These are phyloP conservation scores for Agriopis leucophaearia DNA, from an alignment of 2,888 invertebrate genomes.

Conservation along the genomic window DNA sequence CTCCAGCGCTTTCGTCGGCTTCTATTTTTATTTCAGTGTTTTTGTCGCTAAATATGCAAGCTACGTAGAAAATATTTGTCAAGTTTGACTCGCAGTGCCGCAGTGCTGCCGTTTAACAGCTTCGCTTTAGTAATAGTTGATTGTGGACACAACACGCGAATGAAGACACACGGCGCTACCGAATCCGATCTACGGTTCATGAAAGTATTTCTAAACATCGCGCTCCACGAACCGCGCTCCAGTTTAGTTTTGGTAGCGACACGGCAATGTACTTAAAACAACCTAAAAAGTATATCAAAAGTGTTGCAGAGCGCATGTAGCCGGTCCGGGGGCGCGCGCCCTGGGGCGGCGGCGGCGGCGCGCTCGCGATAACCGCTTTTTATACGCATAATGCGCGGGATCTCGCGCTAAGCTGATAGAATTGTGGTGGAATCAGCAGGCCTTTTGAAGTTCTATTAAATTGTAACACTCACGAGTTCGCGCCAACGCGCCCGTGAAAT, in stretches of 20 bases:
- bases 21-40: conserved; percentile 67
- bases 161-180: conserved; percentile 58
- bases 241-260: conserved; percentile 56
- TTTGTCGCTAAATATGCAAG: conserved; percentile 57
- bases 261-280: conserved; percentile 72
- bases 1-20: conserved; percentile 66
- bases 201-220: conserved; percentile 39
- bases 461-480: conserved; percentile 82
- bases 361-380: conserved; percentile 82
- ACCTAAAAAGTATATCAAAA: conserved; percentile 66
- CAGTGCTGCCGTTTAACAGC: conserved; percentile 44
- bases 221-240: conserved; percentile 50
- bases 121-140: conserved; percentile 50
- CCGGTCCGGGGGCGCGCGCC: conserved; percentile 56
- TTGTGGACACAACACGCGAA: conserved; percentile 53
- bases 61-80: conserved; percentile 51
- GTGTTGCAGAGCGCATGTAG: conserved; percentile 61
- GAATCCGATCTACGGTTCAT: conserved; percentile 30
- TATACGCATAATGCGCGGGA: conserved; percentile 84
- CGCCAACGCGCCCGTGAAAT: conserved; percentile 83
- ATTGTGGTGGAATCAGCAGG: conserved; percentile 84
- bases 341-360: conserved; percentile 38
- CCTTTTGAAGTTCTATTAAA: conserved; percentile 86
- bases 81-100: conserved; percentile 48
- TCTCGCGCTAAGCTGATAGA: conserved; percentile 85